A percentile compares a stretch with the other conserved stretches of the same genome.
phyloP scores from a whole-genome alignment of 2,797 vertebrate genomes.

The Fundulus diaphanus region DNA sequence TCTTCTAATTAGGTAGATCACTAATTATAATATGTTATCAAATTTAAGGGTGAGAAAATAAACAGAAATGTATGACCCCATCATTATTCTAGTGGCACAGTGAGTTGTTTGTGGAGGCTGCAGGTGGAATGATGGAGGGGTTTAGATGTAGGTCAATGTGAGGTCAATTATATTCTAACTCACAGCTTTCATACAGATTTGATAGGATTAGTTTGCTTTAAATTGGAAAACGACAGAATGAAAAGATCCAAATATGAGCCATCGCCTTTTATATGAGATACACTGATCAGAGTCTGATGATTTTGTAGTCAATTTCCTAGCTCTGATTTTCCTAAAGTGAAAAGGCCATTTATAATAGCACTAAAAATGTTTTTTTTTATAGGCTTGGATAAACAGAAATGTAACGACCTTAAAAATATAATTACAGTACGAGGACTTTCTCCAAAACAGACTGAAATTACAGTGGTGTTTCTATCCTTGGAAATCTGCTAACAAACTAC shows the following conservation, averaged over 20 bases:
- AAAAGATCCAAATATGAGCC: slow-evolving; percentile 13
- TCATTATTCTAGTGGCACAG: slow-evolving; percentile 38
- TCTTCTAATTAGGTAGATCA: no score
- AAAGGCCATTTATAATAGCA: neutral
- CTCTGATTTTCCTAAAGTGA: neutral
- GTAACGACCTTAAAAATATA: neutral
- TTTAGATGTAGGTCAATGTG: slow-evolving; percentile 38
- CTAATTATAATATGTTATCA: neutral
- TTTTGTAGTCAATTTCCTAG: neutral
- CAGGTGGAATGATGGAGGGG: slow-evolving; percentile 41
- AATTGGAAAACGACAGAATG: neutral
- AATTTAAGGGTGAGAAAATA: slow-evolving; percentile 24
- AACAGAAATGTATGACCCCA: slow-evolving; percentile 13
- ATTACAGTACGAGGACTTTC: no score
- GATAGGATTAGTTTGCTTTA: no score
- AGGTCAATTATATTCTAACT: slow-evolving; percentile 53
- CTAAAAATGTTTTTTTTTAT: neutral
- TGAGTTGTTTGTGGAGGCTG: slow-evolving; percentile 29
- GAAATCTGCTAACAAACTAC: no score
- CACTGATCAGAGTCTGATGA: neutral
- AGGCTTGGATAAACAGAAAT: neutral
- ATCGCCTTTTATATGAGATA: neutral
- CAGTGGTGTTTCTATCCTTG: no score
- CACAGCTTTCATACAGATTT: slow-evolving; percentile 46
- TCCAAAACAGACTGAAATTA: no score